Evolutionary conservation across 2,797 vertebrate species (phyloP).

Genomic region (Hipposideros larvatus): DNA sequence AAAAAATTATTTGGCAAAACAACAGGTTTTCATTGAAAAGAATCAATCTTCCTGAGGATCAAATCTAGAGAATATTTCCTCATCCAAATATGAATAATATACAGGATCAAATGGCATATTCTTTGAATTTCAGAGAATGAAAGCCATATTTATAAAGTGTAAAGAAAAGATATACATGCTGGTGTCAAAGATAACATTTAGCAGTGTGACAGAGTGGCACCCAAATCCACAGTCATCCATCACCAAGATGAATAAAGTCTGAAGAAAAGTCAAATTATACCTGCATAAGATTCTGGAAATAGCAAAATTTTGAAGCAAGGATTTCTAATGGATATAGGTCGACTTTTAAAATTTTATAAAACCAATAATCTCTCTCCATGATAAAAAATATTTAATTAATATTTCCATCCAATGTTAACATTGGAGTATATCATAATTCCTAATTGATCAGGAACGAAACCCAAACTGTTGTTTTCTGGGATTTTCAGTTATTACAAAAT

Average conservation of each 20-base stretch:
- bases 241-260: slow-evolving; percentile 50
- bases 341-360: neutral
- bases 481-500: neutral
- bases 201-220: neutral
- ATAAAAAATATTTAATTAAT: slow-evolving; percentile 6
- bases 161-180: slow-evolving; percentile 69
- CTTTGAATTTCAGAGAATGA: slow-evolving; percentile 60
- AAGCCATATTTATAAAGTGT: slow-evolving; percentile 54
- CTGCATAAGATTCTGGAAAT: neutral
- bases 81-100: neutral
- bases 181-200: slow-evolving; percentile 76
- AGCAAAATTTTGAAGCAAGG: neutral
- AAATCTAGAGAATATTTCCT: slow-evolving; percentile 33
- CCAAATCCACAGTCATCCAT: slow-evolving; percentile 46
- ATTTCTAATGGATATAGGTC: neutral
- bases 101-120: slow-evolving; percentile 5
- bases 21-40: slow-evolving; percentile 74
- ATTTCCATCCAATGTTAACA: neutral
- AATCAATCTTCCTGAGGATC: slow-evolving; percentile 62
- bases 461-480: neutral
- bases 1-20: slow-evolving; percentile 80
- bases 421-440: neutral
- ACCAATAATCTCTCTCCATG: neutral
- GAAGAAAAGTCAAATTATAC: slow-evolving; percentile 21
- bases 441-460: neutral